These are phyloP conservation scores for Plecotus auritus DNA, from an alignment of 2,113 vertebrate genomes.

Conservation along the genomic window DNA sequence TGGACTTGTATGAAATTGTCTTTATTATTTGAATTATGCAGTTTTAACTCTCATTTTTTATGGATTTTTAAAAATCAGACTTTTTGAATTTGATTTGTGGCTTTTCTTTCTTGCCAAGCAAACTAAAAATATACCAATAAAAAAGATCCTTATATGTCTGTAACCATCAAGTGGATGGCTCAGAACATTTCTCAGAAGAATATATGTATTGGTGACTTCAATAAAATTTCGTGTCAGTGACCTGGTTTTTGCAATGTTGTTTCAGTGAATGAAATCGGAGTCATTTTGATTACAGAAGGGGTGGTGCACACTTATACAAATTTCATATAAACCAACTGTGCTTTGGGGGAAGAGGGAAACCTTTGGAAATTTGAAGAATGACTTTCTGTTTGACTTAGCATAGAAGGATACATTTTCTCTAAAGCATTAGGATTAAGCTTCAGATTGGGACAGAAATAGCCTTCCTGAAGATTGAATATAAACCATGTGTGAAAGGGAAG, in stretches of 20 bases:
- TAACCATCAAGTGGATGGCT: conserved; percentile 15
- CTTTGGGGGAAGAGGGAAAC: neutral
- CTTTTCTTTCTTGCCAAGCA: conserved; percentile 45
- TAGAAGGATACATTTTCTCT: neutral
- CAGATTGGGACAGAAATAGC: neutral
- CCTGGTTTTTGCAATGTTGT: conserved; percentile 40
- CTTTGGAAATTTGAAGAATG: conserved; percentile 10
- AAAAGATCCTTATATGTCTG: neutral
- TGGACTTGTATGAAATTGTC: neutral
- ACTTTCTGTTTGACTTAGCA: conserved; percentile 1
- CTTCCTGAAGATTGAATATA: neutral
- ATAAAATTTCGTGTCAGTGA: conserved; percentile 59
- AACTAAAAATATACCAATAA: conserved; percentile 34
- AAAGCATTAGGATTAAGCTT: neutral
- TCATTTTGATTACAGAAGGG: neutral
- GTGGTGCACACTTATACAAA: neutral
- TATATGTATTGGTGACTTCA: conserved; percentile 9
- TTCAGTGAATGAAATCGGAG: conserved; percentile 7
- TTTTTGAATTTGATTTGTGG: conserved; percentile 35
- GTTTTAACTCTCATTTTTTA: conserved; percentile 31
- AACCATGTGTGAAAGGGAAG: neutral
- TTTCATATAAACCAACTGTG: neutral
- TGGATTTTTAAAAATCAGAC: conserved; percentile 29
- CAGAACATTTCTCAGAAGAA: neutral
- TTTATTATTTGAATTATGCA: conserved; percentile 23